These are phyloP conservation scores for Vanessa cardui DNA, from an alignment of 2,888 invertebrate species.

Conservation along the genomic window DNA sequence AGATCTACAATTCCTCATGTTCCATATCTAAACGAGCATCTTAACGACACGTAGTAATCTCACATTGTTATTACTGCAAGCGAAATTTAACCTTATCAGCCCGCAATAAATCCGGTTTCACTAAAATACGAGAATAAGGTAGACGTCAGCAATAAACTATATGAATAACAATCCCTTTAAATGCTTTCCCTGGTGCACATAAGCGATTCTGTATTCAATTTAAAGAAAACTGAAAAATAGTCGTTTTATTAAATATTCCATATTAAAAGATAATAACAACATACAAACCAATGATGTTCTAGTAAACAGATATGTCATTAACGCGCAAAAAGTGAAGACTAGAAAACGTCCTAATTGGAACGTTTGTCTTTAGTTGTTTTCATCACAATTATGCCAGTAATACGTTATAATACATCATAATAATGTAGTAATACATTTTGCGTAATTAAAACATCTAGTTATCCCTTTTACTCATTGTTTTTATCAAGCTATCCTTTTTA, in stretches of 20 bases:
- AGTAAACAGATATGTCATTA: too few relatives aligned
- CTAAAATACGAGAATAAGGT: conserved; percentile 35
- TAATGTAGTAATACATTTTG: too few relatives aligned
- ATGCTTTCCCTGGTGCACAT: conserved; percentile 18
- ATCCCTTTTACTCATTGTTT: too few relatives aligned
- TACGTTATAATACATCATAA: too few relatives aligned
- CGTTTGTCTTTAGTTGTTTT: too few relatives aligned
- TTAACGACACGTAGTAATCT: conserved; percentile 79
- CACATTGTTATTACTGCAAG: conserved; percentile 59
- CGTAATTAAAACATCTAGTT: too few relatives aligned
- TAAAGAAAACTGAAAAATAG: conserved; percentile 16
- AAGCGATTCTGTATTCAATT: conserved; percentile 15
- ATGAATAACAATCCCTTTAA: conserved; percentile 44
- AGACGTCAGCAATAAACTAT: conserved; percentile 51
- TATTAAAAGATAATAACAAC: conserved; percentile 16
- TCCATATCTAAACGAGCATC: conserved; percentile 80
- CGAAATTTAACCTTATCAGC: conserved; percentile 52
- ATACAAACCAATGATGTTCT: conserved; percentile 37
- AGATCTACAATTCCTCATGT: conserved; percentile 78
- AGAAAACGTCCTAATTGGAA: too few relatives aligned
- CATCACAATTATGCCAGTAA: too few relatives aligned
- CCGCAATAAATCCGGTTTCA: conserved; percentile 43
- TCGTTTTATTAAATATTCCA: not conserved
- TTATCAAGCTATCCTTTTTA: too few relatives aligned
- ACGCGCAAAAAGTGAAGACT: too few relatives aligned